Percentiles rank a stretch among this genome's conserved stretches.
phyloP scores from a whole-genome alignment of 2,113 vertebrate species.

The Todiramphus chloris region DNA sequence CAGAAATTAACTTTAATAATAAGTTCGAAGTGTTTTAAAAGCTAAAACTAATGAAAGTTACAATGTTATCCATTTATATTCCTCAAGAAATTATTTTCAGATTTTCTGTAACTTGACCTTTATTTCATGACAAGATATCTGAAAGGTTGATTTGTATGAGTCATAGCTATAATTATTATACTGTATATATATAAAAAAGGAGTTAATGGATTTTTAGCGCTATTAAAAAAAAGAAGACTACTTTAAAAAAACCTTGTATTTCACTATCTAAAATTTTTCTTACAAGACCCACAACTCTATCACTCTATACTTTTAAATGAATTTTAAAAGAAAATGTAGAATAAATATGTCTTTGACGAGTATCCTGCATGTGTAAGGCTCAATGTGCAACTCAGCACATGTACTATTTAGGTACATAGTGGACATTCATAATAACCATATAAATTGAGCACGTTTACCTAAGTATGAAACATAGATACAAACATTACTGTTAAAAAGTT shows the following conservation, averaged over 20 bases:
- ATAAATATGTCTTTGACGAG: not conserved
- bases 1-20: constrained; percentile 63
- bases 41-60: constrained; percentile 58
- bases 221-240: constrained; percentile 14
- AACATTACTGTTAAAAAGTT: not conserved
- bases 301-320: not conserved
- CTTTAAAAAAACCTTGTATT: constrained; percentile 8
- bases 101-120: constrained; percentile 69
- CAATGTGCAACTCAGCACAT: not conserved
- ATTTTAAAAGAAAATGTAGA: not conserved
- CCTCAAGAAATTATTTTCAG: constrained; percentile 58
- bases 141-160: constrained; percentile 74
- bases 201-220: constrained; percentile 54
- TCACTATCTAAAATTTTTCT: constrained; percentile 19
- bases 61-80: constrained; percentile 47
- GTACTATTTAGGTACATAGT: not conserved
- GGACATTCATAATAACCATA: not conserved
- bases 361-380: not conserved
- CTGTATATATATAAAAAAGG: not conserved
- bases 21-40: constrained; percentile 55
- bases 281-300: not conserved
- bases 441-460: not conserved
- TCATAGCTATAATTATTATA: constrained; percentile 72
- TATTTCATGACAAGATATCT: constrained; percentile 72
- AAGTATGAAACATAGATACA: not conserved